Conservation (phyloP, 2,888 invertebrate genomes). For the Bedellia somnulentella region DNA sequence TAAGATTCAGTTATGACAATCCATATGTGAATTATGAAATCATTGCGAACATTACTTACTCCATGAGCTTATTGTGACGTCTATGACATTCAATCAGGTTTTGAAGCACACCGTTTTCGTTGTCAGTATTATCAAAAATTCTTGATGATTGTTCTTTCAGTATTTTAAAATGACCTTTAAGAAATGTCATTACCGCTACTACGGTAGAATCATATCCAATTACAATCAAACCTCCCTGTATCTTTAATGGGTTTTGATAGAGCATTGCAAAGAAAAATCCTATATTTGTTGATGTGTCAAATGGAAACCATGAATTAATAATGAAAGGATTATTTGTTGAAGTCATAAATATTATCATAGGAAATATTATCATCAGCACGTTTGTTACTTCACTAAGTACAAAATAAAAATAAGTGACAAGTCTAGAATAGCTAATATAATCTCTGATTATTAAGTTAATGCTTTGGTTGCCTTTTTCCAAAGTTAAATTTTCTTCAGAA, state of each 20-base stretch:
- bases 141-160: conserved; percentile 19
- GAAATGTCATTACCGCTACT: conserved; percentile 27
- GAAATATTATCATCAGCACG: conserved; percentile 17
- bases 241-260: conserved; percentile 20
- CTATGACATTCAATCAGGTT: conserved; percentile 31
- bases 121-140: conserved; percentile 17
- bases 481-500: conserved; percentile 21
- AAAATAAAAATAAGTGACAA: conserved; percentile 33
- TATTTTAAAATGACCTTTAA: conserved; percentile 31
- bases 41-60: conserved; percentile 22
- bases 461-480: conserved; percentile 16
- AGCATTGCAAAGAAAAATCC: conserved; percentile 22
- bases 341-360: conserved; percentile 21
- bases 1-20: not conserved
- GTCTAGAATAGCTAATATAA: conserved; percentile 32
- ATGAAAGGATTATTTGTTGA: conserved; percentile 27
- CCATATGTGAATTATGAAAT: conserved; percentile 9
- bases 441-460: conserved; percentile 18
- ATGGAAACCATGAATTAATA: no score
- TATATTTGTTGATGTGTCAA: conserved; percentile 25
- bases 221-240: conserved; percentile 22
- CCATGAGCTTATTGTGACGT: conserved; percentile 23
- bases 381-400: conserved; percentile 21
- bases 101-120: conserved; percentile 12
- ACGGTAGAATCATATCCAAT: conserved; percentile 26